phyloP scores from a whole-genome alignment of 2,888 invertebrate genomes.

The Lithophane semibrunnea region DNA sequence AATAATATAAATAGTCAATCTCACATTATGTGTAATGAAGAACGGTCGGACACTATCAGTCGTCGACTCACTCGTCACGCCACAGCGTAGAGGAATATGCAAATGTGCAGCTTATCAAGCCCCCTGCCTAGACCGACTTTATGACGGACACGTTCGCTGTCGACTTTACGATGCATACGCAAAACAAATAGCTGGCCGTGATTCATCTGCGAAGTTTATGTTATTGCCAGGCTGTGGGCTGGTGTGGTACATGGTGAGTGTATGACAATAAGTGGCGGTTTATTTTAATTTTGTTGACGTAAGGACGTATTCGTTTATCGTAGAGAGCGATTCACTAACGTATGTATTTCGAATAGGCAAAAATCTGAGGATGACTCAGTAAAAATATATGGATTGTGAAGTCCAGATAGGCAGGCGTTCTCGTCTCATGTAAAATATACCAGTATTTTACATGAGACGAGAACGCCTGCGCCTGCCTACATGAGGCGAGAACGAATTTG shows the following conservation, averaged over 20 bases:
- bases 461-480: too few relatives aligned
- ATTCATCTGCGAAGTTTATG: constrained; percentile 81
- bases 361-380: neutral
- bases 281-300: constrained; percentile 65
- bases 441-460: too few relatives aligned
- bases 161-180: constrained; percentile 67
- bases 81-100: constrained; percentile 68
- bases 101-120: constrained; percentile 73
- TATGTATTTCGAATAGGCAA: neutral
- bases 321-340: neutral
- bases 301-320: neutral
- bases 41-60: constrained; percentile 55
- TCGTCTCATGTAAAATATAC: neutral
- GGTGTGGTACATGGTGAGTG: constrained; percentile 47
- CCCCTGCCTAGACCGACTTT: constrained; percentile 75
- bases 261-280: constrained; percentile 63
- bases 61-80: constrained; percentile 53
- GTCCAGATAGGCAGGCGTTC: too few relatives aligned
- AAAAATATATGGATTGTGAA: too few relatives aligned
- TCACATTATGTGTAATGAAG: constrained; percentile 54
- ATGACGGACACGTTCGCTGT: constrained; percentile 72
- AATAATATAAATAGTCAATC: constrained; percentile 49
- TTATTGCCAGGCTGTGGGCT: constrained; percentile 74
- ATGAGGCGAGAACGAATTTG: too few relatives aligned
- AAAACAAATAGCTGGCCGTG: constrained; percentile 68